These are phyloP conservation scores for Trilocha varians DNA, from an alignment of 2,888 invertebrate genomes.

Conservation along the genomic window DNA sequence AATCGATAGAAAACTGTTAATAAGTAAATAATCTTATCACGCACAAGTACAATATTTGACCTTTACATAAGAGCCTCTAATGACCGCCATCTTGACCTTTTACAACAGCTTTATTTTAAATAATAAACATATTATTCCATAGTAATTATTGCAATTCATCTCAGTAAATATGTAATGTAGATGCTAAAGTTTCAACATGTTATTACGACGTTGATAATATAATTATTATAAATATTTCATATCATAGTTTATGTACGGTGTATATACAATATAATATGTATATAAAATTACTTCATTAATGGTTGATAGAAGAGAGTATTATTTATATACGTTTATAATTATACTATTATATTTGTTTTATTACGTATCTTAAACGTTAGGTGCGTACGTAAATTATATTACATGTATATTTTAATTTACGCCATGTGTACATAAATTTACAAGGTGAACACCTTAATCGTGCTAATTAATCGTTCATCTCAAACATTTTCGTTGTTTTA, in stretches of 20 bases:
- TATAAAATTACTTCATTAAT: constrained; percentile 4
- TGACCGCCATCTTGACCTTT: not conserved
- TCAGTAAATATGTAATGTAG: not conserved
- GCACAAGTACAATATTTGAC: not conserved
- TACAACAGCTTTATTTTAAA: not conserved
- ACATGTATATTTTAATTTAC: too few species aligned
- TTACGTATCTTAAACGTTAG: not conserved
- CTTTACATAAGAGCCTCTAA: not conserved
- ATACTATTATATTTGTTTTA: too few species aligned
- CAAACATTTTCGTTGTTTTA: too few species aligned
- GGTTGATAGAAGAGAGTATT: not conserved
- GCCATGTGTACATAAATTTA: too few species aligned
- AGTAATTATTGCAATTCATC: not conserved
- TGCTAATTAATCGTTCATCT: too few species aligned
- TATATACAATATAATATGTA: constrained; percentile 12
- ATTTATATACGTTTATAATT: too few species aligned
- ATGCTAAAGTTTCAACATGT: not conserved
- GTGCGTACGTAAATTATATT: too few species aligned
- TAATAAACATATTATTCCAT: not conserved
- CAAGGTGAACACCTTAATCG: too few species aligned
- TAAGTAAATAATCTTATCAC: not conserved
- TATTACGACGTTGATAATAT: too few species aligned
- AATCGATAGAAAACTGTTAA: not conserved
- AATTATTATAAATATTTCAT: not conserved
- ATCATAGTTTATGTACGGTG: not conserved